Conservation (phyloP, 1,140 invertebrate species). For the Dinoponera quadriceps region DNA sequence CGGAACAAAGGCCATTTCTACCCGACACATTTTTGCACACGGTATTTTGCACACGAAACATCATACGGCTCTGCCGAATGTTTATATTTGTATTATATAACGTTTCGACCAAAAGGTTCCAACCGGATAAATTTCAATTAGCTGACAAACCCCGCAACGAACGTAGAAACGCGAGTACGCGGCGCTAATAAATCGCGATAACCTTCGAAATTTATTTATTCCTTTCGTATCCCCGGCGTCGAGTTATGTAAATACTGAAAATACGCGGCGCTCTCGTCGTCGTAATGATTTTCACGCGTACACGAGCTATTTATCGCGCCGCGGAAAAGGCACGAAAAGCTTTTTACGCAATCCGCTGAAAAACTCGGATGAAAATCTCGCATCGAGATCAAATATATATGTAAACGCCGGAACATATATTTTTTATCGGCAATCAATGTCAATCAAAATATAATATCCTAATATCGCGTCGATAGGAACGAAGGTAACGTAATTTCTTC, state of each 20-base stretch:
- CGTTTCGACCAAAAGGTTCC: neutral
- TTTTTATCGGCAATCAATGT: too few species aligned
- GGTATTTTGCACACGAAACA: too few species aligned
- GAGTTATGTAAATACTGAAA: constrained; percentile 12
- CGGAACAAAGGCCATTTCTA: too few species aligned
- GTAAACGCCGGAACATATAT: too few species aligned
- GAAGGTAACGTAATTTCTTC: constrained; percentile 26
- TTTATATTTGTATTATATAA: too few species aligned
- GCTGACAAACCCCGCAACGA: too few species aligned
- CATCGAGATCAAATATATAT: neutral
- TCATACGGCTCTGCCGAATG: too few species aligned
- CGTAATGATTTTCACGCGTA: constrained; percentile 23
- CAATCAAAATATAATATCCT: neutral
- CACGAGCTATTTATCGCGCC: constrained; percentile 6
- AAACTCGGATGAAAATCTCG: constrained; percentile 30
- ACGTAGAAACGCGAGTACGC: neutral
- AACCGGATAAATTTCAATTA: neutral
- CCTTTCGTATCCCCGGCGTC: neutral
- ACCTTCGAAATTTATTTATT: neutral
- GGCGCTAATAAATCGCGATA: constrained; percentile 1
- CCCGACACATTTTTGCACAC: too few species aligned
- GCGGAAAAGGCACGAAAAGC: constrained; percentile 14
- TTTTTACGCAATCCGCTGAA: constrained; percentile 2
- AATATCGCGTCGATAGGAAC: neutral
- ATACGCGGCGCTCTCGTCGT: neutral